A percentile compares a stretch with the other conserved stretches of the same genome.
Evolutionary conservation across 2,797 vertebrate genomes (phyloP).

Genomic region (Aeoliscus strigatus): DNA sequence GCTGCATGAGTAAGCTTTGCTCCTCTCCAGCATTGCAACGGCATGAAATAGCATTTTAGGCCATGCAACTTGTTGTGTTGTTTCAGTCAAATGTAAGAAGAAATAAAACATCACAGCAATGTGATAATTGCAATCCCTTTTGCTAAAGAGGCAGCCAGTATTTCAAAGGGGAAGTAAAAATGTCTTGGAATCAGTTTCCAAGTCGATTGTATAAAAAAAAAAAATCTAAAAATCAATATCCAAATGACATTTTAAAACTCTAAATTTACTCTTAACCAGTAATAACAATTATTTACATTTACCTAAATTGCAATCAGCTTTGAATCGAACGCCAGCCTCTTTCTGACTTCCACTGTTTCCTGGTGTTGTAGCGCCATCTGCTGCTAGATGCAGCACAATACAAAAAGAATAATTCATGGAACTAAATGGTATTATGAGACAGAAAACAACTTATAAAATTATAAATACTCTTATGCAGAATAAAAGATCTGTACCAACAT

Average conservation of each 20-base stretch:
- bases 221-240: conserved; percentile 25
- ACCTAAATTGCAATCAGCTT: conserved; percentile 79
- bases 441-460: conserved; percentile 28
- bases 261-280: conserved; percentile 49
- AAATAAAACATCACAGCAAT: conserved; percentile 21
- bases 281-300: conserved; percentile 65
- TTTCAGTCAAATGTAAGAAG: conserved; percentile 15
- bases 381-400: conserved; percentile 78
- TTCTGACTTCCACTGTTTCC: conserved; percentile 73
- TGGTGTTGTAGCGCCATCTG: conserved; percentile 85
- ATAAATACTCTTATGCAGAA: no score
- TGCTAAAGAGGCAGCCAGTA: conserved; percentile 35
- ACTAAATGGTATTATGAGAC: conserved; percentile 58
- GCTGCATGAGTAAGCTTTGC: conserved; percentile 55
- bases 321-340: conserved; percentile 77
- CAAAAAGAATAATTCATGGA: conserved; percentile 70
- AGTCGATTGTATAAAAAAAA: conserved; percentile 31
- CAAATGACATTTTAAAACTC: conserved; percentile 45
- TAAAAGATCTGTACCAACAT: conserved; percentile 15
- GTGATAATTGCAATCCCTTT: conserved; percentile 21
- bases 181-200: conserved; percentile 18
- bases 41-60: conserved; percentile 37
- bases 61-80: conserved; percentile 40
- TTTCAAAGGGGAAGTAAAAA: conserved; percentile 31
- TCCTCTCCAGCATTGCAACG: conserved; percentile 40